These are phyloP conservation scores for Coenonympha arcania DNA, from an alignment of 2,888 invertebrate species.

Conservation along the genomic window DNA sequence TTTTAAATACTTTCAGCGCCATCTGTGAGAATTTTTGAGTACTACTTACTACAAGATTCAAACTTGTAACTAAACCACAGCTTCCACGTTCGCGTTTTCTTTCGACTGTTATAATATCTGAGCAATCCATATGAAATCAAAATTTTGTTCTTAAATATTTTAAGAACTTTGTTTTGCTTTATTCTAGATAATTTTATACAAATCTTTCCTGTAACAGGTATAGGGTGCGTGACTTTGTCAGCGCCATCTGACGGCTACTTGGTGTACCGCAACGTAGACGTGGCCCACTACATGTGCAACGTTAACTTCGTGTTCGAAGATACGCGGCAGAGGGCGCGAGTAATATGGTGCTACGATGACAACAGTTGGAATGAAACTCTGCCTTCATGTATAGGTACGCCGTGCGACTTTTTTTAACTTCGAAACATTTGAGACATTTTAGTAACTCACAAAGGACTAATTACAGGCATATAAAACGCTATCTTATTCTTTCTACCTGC, in stretches of 20 bases:
- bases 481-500: no score
- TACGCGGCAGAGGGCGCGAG: slow-evolving; percentile 74
- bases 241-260: slow-evolving; percentile 80
- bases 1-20: background rate
- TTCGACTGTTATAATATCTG: no score
- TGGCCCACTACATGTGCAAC: slow-evolving; percentile 80
- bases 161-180: background rate
- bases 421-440: no score
- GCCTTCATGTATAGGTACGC: slow-evolving; percentile 78
- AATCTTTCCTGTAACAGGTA: slow-evolving; percentile 56
- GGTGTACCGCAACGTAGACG: slow-evolving; percentile 77
- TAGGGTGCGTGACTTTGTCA: slow-evolving; percentile 78
- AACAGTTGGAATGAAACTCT: slow-evolving; percentile 78
- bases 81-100: no score
- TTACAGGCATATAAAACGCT: no score
- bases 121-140: no score
- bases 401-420: no score
- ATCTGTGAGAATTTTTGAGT: background rate
- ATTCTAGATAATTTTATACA: slow-evolving; percentile 24
- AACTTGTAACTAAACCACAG: no score
- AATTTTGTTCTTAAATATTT: no score
- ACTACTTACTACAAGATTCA: background rate
- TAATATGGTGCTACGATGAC: slow-evolving; percentile 77
- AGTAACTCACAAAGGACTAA: no score
- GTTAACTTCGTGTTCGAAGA: slow-evolving; percentile 80